Percentiles rank a stretch among this genome's conserved stretches.
These are phyloP conservation scores for Ariopsis seemanni DNA, from an alignment of 2,113 vertebrate genomes.

Conservation along the genomic window DNA sequence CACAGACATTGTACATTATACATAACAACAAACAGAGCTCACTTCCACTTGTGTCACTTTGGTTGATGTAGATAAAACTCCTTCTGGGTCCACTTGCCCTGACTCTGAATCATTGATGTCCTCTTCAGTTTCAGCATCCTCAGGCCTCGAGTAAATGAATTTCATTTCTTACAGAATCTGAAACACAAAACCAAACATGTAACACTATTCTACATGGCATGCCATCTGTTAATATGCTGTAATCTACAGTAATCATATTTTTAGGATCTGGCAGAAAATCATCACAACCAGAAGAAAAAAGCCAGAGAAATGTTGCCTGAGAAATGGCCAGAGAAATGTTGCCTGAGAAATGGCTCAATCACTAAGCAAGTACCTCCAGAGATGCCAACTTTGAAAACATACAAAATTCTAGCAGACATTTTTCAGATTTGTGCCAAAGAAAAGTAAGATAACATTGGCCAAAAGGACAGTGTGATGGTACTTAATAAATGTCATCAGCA, in stretches of 20 bases:
- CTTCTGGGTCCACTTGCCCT: neutral
- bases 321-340: neutral
- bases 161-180: neutral
- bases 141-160: neutral
- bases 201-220: neutral
- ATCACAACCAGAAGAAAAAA: neutral
- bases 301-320: neutral
- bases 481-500: no score
- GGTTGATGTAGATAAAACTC: neutral
- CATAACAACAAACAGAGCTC: neutral
- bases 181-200: neutral
- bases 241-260: neutral
- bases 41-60: neutral
- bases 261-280: neutral
- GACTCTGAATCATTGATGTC: neutral
- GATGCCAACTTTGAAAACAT: no score
- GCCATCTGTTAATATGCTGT: neutral
- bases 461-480: no score
- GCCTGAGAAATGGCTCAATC: neutral
- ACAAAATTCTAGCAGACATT: no score
- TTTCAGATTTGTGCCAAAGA: no score
- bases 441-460: no score
- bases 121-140: neutral
- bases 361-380: neutral
- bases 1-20: neutral